A percentile compares a stretch with the other conserved stretches of the same genome.
Evolutionary conservation across 2,888 invertebrate genomes (phyloP).

Genomic region (Ophioninae sp.): DNA sequence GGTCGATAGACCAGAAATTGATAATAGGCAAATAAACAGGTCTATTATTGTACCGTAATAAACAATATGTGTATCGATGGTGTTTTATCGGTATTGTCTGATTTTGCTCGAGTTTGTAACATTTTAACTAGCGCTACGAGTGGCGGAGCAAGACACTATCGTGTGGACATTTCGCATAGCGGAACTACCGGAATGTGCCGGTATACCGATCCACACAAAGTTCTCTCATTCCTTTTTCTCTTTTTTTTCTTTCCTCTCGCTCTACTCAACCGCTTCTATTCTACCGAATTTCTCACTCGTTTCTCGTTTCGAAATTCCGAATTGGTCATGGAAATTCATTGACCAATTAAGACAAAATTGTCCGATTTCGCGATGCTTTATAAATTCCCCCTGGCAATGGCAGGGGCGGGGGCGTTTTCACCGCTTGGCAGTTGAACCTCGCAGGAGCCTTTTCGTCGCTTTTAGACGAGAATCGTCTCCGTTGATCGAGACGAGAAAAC

Average conservation of each 20-base stretch:
- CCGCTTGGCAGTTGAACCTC: not conserved
- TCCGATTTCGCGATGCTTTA: not conserved
- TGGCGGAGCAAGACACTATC: too few species aligned
- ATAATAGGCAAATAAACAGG: too few species aligned
- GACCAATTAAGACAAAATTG: not conserved
- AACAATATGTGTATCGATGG: too few species aligned
- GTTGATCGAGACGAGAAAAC: not conserved
- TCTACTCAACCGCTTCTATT: not conserved
- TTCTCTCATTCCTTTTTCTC: not conserved
- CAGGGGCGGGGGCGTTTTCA: not conserved
- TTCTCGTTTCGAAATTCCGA: not conserved
- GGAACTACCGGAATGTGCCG: too few species aligned
- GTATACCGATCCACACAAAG: too few species aligned
- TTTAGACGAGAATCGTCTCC: not conserved
- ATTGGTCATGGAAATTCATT: not conserved
- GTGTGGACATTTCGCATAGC: too few species aligned
- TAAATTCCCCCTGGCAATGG: not conserved
- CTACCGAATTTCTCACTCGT: not conserved
- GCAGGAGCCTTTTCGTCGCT: not conserved
- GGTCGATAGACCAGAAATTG: too few species aligned
- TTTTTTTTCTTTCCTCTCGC: slow-evolving; percentile 11
- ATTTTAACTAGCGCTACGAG: too few species aligned
- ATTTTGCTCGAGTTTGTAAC: too few species aligned
- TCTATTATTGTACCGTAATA: too few species aligned
- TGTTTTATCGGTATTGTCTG: too few species aligned